These are phyloP conservation scores for Dicaeum eximium DNA, from an alignment of 2,113 vertebrate genomes.

Conservation along the genomic window DNA sequence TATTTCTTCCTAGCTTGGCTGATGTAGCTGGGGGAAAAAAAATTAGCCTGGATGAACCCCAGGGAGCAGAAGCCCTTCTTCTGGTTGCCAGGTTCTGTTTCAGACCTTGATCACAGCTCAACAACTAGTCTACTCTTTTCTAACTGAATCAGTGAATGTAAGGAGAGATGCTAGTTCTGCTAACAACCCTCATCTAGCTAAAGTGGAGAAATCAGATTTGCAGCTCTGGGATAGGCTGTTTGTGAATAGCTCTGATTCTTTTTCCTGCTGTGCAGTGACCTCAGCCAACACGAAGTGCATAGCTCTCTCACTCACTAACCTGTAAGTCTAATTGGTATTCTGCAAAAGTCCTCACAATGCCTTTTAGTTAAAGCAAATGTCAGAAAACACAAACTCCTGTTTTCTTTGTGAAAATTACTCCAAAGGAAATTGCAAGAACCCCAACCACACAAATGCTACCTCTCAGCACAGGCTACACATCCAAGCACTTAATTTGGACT, in stretches of 20 bases:
- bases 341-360: conserved; percentile 14
- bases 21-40: not conserved
- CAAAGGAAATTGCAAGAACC: not conserved
- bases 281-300: not conserved
- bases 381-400: conserved; percentile 36
- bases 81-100: not conserved
- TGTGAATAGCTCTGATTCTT: conserved; percentile 20
- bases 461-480: not conserved
- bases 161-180: not conserved
- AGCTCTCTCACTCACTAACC: not conserved
- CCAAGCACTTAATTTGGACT: not conserved
- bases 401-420: conserved; percentile 30
- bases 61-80: not conserved
- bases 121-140: not conserved
- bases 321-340: conserved; percentile 38
- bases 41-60: not conserved
- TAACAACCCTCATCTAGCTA: not conserved
- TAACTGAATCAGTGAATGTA: not conserved
- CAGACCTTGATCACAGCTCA: not conserved
- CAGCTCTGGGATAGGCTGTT: not conserved
- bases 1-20: not conserved
- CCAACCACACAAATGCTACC: not conserved
- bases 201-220: conserved; percentile 29
- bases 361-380: conserved; percentile 41
- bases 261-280: conserved; percentile 34